Base-by-base conservation (phyloP, 2,113 vertebrate species). In the Craseonycteris thonglongyai region DNA sequence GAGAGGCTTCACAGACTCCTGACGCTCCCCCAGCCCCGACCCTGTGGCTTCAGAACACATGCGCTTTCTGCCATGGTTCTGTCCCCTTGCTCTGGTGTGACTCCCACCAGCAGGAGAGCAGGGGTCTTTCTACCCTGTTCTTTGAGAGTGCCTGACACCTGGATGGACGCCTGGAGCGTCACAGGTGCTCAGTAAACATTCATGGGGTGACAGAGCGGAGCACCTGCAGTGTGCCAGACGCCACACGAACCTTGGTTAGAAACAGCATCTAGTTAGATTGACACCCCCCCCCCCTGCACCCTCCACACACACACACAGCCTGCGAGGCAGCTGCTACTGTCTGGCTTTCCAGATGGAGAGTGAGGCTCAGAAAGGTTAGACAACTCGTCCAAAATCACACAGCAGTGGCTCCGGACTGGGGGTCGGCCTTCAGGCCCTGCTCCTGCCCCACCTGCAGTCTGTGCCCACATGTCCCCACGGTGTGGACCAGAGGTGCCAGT, bases 51-150 rank as follows among this genome's bases (percentile, higher is more conserved):
- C 1, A 21, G 76, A 4, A 28, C 51, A 3, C 3, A 0, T 3
- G 1, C 1, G 1, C 59, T 38, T 3, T 7, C 66, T 12, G 35
- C 21, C 0, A 5, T 0, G 15, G 11, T 4, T 59, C 78, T 0
- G 0, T 0, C 11, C 56, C 93, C 11, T n/a, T 1, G 1, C 2
- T 24, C 12, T 0, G 0, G 5, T 8, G 33, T 1, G 68, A 14
- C 1, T 5, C 42, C 59, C 14, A 0, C 38, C 3, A 4, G 1
- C 6, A 10, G 0, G 18, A 40, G 49, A 30, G 24, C 28, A 16
- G 28, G n/a, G 13, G 35, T 10, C 56, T 4, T 5, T 22, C 69
- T 26, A 0, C 12, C 22, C 21, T 2, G 0, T 5, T 28, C 40
- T 18, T 24, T 0, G 15, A 5, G 35, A 45, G 33, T 7, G 2